Conservation (phyloP, 2,113 vertebrate species). For the Candoia aspera region DNA sequence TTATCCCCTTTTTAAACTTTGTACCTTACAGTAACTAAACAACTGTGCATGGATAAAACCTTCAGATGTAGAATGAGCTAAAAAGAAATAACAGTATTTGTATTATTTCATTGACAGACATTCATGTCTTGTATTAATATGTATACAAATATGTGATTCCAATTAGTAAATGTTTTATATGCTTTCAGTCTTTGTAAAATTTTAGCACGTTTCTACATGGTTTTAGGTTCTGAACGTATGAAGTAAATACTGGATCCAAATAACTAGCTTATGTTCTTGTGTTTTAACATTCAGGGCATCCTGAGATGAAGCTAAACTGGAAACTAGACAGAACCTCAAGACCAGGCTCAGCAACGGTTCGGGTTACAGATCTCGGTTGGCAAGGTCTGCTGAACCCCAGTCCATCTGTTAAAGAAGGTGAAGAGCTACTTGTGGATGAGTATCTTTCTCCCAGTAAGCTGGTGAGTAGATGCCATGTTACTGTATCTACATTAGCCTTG, state of each 20-base stretch:
- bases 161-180: background rate
- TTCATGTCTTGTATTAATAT: background rate
- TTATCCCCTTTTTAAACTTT: background rate
- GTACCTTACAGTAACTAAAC: background rate
- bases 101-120: background rate
- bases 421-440: slow-evolving; percentile 68
- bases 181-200: background rate
- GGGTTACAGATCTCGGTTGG: slow-evolving; percentile 78
- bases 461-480: slow-evolving; percentile 73
- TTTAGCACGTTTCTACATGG: background rate
- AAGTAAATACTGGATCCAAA: background rate
- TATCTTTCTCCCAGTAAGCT: slow-evolving; percentile 80
- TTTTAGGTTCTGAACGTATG: slow-evolving; percentile 28
- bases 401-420: slow-evolving; percentile 60
- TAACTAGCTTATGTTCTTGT: slow-evolving; percentile 18
- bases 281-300: slow-evolving; percentile 49
- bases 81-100: background rate
- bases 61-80: background rate
- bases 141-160: background rate
- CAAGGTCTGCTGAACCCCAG: slow-evolving; percentile 77
- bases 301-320: slow-evolving; percentile 64
- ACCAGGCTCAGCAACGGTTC: slow-evolving; percentile 69
- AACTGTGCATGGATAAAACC: background rate
- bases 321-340: slow-evolving; percentile 38
- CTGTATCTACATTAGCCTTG: slow-evolving; percentile 37